phyloP scores from a whole-genome alignment of 1,140 invertebrate species.

The Panagrolaimus sp. region DNA sequence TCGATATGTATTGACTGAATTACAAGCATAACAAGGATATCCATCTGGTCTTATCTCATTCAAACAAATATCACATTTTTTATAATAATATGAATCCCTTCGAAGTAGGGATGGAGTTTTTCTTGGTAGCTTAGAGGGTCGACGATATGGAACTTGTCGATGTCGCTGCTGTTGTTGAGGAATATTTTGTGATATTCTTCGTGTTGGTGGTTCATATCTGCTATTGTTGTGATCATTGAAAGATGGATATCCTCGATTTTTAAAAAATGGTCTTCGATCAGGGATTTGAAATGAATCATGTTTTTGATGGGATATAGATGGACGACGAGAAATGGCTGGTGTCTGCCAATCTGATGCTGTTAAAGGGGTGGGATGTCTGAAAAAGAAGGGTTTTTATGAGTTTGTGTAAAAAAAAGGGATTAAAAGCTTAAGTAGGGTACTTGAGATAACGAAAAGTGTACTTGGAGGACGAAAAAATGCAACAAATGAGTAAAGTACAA shows the following conservation, averaged over 20 bases:
- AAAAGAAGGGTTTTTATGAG: neutral
- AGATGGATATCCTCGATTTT: neutral
- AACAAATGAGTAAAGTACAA: no score
- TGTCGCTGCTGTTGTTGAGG: neutral
- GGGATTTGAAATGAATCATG: conserved; percentile 2
- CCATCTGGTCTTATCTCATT: conserved; percentile 3
- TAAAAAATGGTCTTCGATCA: neutral
- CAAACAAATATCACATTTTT: conserved; percentile 21
- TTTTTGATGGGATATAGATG: neutral
- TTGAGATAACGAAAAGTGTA: no score
- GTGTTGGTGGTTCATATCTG: neutral
- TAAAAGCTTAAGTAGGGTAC: neutral
- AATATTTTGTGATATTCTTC: neutral
- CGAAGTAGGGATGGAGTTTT: conserved; percentile 19
- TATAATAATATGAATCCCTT: conserved; percentile 17
- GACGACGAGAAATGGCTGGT: conserved; percentile 8
- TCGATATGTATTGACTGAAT: neutral
- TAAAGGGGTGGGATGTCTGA: neutral
- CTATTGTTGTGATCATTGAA: neutral
- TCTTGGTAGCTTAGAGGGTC: neutral
- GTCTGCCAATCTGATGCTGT: conserved; percentile 2
- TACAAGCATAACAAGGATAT: conserved; percentile 14
- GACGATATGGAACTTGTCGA: neutral
- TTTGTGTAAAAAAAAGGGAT: neutral
- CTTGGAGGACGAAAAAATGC: no score